A percentile compares a stretch with the other conserved stretches of the same genome.
These are phyloP conservation scores for Natrix natrix DNA, from an alignment of 2,797 vertebrate species.

Conservation along the genomic window DNA sequence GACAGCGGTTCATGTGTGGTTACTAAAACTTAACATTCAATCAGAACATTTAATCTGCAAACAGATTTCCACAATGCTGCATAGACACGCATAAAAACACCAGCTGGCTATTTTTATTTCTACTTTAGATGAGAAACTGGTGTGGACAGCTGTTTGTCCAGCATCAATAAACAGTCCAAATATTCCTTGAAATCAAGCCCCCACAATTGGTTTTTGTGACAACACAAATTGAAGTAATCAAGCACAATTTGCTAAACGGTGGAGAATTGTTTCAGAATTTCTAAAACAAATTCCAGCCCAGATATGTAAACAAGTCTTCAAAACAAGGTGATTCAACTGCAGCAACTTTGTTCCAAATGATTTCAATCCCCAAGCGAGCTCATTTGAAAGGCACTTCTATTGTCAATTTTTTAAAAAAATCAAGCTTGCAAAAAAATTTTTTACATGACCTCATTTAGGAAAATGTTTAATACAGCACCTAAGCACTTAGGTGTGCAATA, in stretches of 20 bases:
- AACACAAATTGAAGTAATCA: background rate
- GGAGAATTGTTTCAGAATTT: background rate
- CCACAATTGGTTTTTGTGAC: background rate
- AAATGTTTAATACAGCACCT: background rate
- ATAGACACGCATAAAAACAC: background rate
- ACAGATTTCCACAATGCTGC: background rate
- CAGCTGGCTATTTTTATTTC: background rate
- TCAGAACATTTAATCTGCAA: background rate
- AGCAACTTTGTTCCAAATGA: conserved; percentile 54
- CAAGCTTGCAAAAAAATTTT: background rate
- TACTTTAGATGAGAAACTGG: background rate
- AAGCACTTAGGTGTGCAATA: background rate
- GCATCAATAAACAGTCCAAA: background rate
- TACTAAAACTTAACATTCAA: background rate
- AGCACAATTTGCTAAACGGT: background rate
- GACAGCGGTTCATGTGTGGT: background rate
- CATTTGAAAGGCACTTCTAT: background rate
- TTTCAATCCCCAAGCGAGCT: conserved; percentile 14
- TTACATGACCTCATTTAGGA: background rate
- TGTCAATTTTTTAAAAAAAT: background rate
- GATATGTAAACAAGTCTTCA: conserved; percentile 28
- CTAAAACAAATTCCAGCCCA: background rate
- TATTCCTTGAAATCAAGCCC: background rate
- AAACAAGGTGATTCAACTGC: conserved; percentile 50
- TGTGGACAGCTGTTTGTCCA: background rate